Base-by-base conservation (phyloP, 2,797 vertebrate species). In the Lepilemur ruficaudatus region DNA sequence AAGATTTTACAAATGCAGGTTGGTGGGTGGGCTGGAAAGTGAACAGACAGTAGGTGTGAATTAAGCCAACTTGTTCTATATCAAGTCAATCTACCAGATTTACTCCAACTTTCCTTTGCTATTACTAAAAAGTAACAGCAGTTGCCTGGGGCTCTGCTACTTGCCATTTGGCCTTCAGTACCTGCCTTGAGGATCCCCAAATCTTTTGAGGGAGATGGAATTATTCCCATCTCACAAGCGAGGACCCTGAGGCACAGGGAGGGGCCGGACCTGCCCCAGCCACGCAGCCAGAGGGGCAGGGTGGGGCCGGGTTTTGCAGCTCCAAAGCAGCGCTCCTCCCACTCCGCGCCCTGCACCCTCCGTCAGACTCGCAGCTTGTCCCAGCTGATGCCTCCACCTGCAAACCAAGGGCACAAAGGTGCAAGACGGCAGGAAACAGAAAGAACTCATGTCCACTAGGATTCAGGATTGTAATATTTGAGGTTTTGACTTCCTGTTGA, bases 81-180 rank as follows among this genome's bases (percentile, higher is more conserved):
- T 32, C 61, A 17, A 70, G 35, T 63, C 15, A 63, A 32, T 4
- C 52, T 46, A 4, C 41, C 63, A 75, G 63, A 78, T 48, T 63
- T 32, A 85, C 38, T 67, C 43, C 63, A 75, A 57, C 38, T 79
- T 81, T 52, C 43, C 41, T 72, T 61, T 63, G 50, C 28, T 38
- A 69, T 85, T 73, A 73, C 35, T 93, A 69, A 81, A 93, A 95
- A 72, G 14, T 46, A 70, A 93, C 1, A 18, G 10, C 20, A 63
- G 82, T 61, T 67, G 43, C 32, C 38, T 0, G 28, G 2, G 6
- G 46, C 76, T 69, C 50, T 81, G 41, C 59, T 87, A 11, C 65
- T 78, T 14, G 70, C 80, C 94, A 7, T 52, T 46, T n/a, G 76
- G 63, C 61, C 57, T 85, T 76, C 22, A 38, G n/a, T 15, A 72